These are phyloP conservation scores for Anseranas semipalmata DNA, from an alignment of 2,113 vertebrate genomes.

Conservation along the genomic window DNA sequence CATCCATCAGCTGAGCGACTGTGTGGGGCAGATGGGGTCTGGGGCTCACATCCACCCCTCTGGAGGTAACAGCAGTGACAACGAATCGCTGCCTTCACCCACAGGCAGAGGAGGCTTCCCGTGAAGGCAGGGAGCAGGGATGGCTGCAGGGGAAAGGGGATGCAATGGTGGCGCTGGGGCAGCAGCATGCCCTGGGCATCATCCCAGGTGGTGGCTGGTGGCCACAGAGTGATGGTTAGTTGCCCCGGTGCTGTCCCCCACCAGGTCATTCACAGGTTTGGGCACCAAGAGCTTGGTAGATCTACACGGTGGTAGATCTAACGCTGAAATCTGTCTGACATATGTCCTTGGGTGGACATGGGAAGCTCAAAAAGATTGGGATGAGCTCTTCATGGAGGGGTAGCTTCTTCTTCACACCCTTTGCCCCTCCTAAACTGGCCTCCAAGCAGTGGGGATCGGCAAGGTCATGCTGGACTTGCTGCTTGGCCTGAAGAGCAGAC, in stretches of 20 bases:
- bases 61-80: not conserved
- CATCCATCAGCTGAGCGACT: not conserved
- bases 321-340: not conserved
- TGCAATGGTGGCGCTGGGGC: not conserved
- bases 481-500: not conserved
- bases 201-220: not conserved
- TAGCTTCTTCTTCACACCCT: not conserved
- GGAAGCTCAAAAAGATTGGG: not conserved
- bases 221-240: not conserved
- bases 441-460: not conserved
- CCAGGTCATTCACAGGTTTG: not conserved
- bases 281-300: not conserved
- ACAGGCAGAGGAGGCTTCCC: not conserved
- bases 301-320: not conserved
- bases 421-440: not conserved
- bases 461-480: not conserved
- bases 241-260: not conserved
- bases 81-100: not conserved
- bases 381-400: not conserved
- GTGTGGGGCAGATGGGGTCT: rapidly evolving
- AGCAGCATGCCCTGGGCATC: too few species aligned
- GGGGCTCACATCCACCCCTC: not conserved
- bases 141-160: not conserved
- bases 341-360: not conserved
- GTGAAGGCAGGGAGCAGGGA: not conserved